phyloP scores from a whole-genome alignment of 2,113 vertebrate genomes.

The Corythornis madagascariensis region DNA sequence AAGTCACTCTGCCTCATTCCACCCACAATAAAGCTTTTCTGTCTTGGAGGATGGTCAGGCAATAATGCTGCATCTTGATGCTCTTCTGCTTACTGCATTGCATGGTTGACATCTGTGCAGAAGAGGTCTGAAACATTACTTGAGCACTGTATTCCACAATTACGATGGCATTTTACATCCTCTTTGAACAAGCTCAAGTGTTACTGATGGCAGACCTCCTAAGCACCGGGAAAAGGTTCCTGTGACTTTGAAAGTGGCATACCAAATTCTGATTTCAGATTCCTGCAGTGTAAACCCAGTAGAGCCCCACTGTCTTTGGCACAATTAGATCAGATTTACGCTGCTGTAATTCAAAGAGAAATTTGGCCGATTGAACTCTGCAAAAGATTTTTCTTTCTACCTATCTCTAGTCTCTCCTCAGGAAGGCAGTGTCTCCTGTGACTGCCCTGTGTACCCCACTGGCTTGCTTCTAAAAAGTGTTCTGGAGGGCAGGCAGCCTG shows the following conservation, averaged over 20 bases:
- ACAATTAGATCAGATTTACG: constrained; percentile 17
- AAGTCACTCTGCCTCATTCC: not conserved
- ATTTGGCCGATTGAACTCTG: constrained; percentile 7
- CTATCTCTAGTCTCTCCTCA: not conserved
- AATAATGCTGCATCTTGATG: not conserved
- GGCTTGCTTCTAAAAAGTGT: not conserved
- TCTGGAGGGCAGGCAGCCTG: not conserved
- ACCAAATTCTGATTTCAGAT: constrained; percentile 15
- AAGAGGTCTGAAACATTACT: not conserved
- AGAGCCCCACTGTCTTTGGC: not conserved
- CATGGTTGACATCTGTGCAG: not conserved
- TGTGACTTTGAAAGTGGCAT: constrained; percentile 10
- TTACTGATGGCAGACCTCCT: not conserved
- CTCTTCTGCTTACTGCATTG: not conserved
- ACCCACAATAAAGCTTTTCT: not conserved
- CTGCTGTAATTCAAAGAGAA: constrained; percentile 12
- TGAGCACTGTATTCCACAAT: not conserved
- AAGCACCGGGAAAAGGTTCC: not conserved
- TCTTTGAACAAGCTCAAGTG: not conserved
- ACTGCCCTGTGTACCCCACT: not conserved
- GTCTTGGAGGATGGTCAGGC: not conserved
- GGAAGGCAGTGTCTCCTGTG: not conserved
- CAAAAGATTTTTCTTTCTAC: constrained; percentile 17
- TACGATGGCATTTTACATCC: not conserved
- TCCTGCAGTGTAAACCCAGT: not conserved